phyloP scores from a whole-genome alignment of 92 coral and sea anemone genomes.

The Epizoanthus ramosus region DNA sequence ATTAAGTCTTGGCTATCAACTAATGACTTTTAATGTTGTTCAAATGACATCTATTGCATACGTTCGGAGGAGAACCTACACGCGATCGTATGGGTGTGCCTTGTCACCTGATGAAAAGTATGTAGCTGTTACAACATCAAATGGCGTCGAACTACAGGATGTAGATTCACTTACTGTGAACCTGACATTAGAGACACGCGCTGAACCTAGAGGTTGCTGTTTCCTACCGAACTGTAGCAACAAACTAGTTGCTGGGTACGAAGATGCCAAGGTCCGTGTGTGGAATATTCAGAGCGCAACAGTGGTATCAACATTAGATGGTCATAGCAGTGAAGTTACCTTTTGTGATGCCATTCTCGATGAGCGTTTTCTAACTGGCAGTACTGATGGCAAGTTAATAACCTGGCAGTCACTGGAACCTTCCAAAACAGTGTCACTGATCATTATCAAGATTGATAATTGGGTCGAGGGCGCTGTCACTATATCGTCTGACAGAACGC shows the following conservation, averaged over 20 bases:
- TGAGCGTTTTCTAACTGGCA: conserved; percentile 11
- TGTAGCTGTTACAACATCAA: background rate
- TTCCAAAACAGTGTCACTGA: background rate
- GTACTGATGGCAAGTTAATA: background rate
- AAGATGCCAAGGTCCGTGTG: conserved; percentile 6
- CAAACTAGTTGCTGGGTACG: conserved; percentile 28
- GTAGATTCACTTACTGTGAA: background rate
- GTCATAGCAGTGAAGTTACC: background rate
- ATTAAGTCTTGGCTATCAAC: background rate
- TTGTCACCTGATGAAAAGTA: conserved; percentile 4
- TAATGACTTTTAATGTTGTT: conserved; percentile 11
- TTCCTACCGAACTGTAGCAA: conserved; percentile 4
- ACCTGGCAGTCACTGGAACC: conserved; percentile 10
- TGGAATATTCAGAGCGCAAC: conserved; percentile 13
- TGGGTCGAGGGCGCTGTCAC: background rate
- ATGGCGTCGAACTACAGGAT: conserved; percentile 7
- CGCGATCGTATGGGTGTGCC: background rate
- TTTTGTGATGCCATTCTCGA: conserved; percentile 2
- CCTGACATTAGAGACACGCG: background rate
- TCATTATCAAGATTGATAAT: too few relatives aligned
- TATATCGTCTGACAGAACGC: conserved; percentile 20
- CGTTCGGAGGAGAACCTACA: background rate
- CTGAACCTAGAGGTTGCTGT: background rate
- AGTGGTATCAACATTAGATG: background rate
- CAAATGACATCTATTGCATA: background rate